Percentiles rank a stretch among this genome's conserved stretches.
These are phyloP conservation scores for Nomada hirtipes DNA, from an alignment of 2,888 invertebrate species.

Conservation along the genomic window DNA sequence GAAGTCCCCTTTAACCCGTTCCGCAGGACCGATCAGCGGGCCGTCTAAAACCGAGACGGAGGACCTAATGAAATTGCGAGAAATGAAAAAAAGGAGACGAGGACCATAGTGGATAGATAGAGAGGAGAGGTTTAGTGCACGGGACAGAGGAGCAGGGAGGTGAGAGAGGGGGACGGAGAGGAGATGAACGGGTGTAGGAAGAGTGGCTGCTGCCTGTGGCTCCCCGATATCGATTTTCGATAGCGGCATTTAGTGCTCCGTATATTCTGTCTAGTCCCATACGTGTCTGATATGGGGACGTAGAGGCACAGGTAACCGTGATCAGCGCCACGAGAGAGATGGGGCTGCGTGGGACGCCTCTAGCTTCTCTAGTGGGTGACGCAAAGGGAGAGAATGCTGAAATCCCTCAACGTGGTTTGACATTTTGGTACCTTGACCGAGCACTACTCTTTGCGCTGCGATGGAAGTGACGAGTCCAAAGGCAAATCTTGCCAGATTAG, in stretches of 20 bases:
- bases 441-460: slow-evolving; percentile 13
- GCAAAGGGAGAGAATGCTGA: slow-evolving; percentile 53
- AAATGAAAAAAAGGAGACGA: slow-evolving; percentile 30
- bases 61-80: slow-evolving; percentile 47
- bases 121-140: slow-evolving; percentile 19
- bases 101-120: slow-evolving; percentile 13
- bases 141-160: slow-evolving; percentile 26
- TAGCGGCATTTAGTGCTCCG: slow-evolving; percentile 82
- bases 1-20: no score
- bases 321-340: slow-evolving; percentile 59
- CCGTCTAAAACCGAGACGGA: slow-evolving; percentile 8
- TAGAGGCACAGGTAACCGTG: slow-evolving; percentile 65
- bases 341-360: slow-evolving; percentile 37
- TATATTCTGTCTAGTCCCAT: slow-evolving; percentile 81
- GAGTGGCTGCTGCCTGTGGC: slow-evolving; percentile 79
- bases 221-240: slow-evolving; percentile 83
- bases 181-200: slow-evolving; percentile 62
- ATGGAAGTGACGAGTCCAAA: slow-evolving; percentile 12
- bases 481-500: slow-evolving; percentile 28
- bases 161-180: slow-evolving; percentile 51
- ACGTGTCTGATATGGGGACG: slow-evolving; percentile 77
- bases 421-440: slow-evolving; percentile 41
- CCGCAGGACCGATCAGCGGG: slow-evolving; percentile 10
- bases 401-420: slow-evolving; percentile 48
- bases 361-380: slow-evolving; percentile 67